Evolutionary conservation across 2,797 vertebrate species (phyloP).

Genomic region (Brachymystax lenok): DNA sequence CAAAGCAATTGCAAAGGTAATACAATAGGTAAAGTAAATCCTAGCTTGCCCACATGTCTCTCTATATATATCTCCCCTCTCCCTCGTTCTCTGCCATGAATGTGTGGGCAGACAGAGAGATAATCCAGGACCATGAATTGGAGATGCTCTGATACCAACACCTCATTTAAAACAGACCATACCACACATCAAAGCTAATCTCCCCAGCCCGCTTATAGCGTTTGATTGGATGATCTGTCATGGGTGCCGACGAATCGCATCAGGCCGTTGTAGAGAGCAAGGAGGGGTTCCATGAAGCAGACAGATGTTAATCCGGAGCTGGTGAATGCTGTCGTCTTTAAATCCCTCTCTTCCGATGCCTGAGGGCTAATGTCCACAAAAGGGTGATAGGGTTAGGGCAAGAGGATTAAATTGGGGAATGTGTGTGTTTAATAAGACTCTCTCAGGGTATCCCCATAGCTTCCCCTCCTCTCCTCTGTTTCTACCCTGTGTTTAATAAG

Average conservation of each 20-base stretch:
- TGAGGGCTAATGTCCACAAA: constrained; percentile 15
- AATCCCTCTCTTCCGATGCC: constrained; percentile 11
- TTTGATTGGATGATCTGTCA: constrained; percentile 55
- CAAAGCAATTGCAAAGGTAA: neutral
- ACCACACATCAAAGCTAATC: constrained; percentile 52
- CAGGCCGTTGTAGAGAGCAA: constrained; percentile 22
- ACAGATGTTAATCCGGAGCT: constrained; percentile 37
- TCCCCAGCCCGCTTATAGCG: constrained; percentile 48
- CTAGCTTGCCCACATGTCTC: neutral
- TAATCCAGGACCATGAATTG: constrained; percentile 35
- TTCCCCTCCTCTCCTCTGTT: no score
- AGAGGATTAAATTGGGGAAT: neutral
- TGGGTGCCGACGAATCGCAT: constrained; percentile 41
- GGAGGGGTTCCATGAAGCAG: constrained; percentile 13
- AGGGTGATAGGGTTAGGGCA: neutral
- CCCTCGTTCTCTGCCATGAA: constrained; percentile 16
- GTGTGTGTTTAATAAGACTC: neutral
- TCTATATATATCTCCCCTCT: neutral
- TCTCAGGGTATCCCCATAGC: no score
- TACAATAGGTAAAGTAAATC: neutral
- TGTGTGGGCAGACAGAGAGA: constrained; percentile 31
- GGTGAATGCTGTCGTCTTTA: constrained; percentile 27
- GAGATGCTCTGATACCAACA: constrained; percentile 26
- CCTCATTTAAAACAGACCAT: constrained; percentile 31
- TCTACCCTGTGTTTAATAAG: neutral